Base-by-base conservation (phyloP, 2,888 invertebrate genomes). In the Conus canariensis region DNA sequence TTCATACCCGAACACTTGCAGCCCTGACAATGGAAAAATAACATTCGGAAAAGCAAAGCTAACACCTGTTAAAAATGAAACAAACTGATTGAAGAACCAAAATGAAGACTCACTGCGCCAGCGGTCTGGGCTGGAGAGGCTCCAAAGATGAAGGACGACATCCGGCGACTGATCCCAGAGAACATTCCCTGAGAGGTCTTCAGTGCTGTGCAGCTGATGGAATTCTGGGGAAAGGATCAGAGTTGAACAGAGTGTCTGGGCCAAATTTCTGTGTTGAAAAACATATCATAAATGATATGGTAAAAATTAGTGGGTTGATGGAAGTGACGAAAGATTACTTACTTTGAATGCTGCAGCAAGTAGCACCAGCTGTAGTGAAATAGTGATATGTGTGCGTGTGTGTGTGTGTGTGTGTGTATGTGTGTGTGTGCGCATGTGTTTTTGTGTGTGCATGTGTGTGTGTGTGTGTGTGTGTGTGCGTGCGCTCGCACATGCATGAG, bases 121-220 rank as follows among this genome's bases (percentile, higher is more conserved):
- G 95, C 92, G 7, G 96, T 94, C 89, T 95, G 96, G 7, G 96
- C 94, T 10, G 96, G 96, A 83, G 96, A 95, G 25, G 96, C 95
- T 2, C 98, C 98, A 96, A 98, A 98, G 95, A 98, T 98, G 64
- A 98, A 97, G 5, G 98, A 97, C 0, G 98, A 98, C 95, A 98
- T 98, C 90, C 98, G 97, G 3, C 98, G 97, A 0, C 98, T 98
- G 92, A 99, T 97, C 0, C 99, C 98, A 12, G 98, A 98, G 80
- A 99, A 97, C 93, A 97, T 95, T n/a, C 97, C 96, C 87, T 96
- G 96, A 9, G 95, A 91, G 14, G 95, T 92, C 90, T 95, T 96
- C 88, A 97, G 91, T 30, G 95, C 94, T 10, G 95, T 95, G 91
- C 96, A 96, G 74, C 93, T 93, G 59, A 96, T 93, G 6, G 97